Evolutionary conservation across 1,140 invertebrate genomes (phyloP), one percentile per base, ranked within the genome.

Genomic region (Eurosta solidaginis): DNA sequence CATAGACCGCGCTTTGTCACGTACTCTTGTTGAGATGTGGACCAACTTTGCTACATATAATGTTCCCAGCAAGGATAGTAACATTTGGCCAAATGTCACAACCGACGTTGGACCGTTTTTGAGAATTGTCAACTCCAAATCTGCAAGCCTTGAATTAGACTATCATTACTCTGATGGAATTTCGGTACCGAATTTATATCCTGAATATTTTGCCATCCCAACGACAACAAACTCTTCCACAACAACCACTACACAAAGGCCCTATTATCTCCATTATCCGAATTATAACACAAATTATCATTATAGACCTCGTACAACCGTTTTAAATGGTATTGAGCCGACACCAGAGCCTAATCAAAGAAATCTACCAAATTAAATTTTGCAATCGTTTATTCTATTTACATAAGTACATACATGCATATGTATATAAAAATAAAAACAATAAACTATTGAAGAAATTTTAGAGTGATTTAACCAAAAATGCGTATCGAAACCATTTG

Each of bases 81-180:
- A 79, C n/a, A 79, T 84, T 1, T 87, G 85, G 85, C 85, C 85
- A 4, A 80, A 63, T 29, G 83, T 81, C 2, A 75, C 47, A 1
- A 80, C 81, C 1, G 85, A 86, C 52, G 83, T 84, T 9, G 85
- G 85, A 3, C 85, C 85, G 3, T 83, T 84, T 52, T 74, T 86
- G 49, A 82, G 85, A 2, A 81, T 87, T n/a, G 82, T 82, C 29
- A 87, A 86, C 63, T 80, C 79, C 0, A 50, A 47, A 33, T 74
- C 79, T 6, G 82, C 52, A 6, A 79, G 80, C 27, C 73, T 86
- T 25, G 85, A 86, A 20, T 29, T 86, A 33, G 85, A 86, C 45
- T 82, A 82, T 47, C 84, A 87, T 50, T 86, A 86, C 74, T 83
- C 81, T 1, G 85, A 87, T 27, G 84, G 85, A 45, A 80, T 86